Evolutionary conservation across 2,797 vertebrate species (phyloP), one percentile per base, ranked within the genome.

Genomic region (Molossus alvarezi): DNA sequence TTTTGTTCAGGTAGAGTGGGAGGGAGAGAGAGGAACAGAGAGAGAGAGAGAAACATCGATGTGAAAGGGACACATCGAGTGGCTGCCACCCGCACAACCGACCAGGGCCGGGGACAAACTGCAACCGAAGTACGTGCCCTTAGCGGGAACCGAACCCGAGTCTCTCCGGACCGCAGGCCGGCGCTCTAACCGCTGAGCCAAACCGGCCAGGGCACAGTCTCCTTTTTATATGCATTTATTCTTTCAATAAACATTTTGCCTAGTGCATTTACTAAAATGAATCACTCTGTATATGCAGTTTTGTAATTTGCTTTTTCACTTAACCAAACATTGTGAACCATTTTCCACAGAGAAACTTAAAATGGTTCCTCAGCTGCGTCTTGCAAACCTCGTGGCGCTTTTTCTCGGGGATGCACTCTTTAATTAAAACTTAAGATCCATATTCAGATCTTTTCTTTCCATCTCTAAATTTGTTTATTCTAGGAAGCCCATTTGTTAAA

Each of bases 401-500:
- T 95, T 87, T 94, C 88, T 64, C 71, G n/a, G 21, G 23, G 86
- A 77, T 89, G 48, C 3, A 77, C 73, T 89, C 67, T 93, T 94
- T 71, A 90, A 96, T 81, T 84, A 97, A 92, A 95, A 96, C 57
- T 89, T 53, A 91, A 64, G 41, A 80, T 93, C 37, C 57, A 64
- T 48, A 29, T 57, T 58, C 12, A 80, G 53, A 57, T 91, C 60
- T 73, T 92, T 92, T 20, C 65, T 65, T 94, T 88, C 86, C 82
- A 60, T 92, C 75, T 90, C 58, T 90, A 90, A 86, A 88, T 80
- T 90, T 88, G 72, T 65, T 94, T 95, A 96, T 96, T 97, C 95
- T 90, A 96, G 94, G 94, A 97, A 97, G 72, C 27, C 84, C 97
- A 98, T 97, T 98, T 97, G 97, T 96, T 97, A 97, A 94, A 96